Evolutionary conservation across 2,113 vertebrate species (phyloP).

Genomic region (Trachemys scripta): DNA sequence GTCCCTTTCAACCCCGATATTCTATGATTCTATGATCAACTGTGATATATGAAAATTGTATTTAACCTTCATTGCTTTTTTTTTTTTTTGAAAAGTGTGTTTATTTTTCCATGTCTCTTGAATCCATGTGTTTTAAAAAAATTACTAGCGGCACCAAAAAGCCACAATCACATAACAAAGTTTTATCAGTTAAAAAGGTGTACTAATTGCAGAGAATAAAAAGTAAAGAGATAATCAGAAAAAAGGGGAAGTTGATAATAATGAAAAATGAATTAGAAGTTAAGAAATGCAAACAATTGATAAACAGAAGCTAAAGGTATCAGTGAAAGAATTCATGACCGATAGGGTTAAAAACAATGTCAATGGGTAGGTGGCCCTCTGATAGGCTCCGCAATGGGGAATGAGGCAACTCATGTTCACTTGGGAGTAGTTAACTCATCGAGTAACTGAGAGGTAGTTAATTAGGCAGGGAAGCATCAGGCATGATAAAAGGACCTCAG

Average conservation of each 20-base stretch:
- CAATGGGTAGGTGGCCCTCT: too few relatives aligned
- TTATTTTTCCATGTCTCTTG: not conserved
- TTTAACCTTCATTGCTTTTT: not conserved
- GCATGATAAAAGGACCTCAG: too few relatives aligned
- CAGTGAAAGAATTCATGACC: not conserved
- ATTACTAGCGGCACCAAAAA: too few relatives aligned
- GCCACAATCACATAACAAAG: too few relatives aligned
- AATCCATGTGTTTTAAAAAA: not conserved
- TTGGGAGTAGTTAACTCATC: too few relatives aligned
- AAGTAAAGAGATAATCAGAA: not conserved
- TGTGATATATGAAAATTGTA: not conserved
- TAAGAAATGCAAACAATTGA: fast-evolving
- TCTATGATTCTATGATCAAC: not conserved
- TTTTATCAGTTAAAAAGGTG: not conserved
- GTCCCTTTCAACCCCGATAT: too few relatives aligned
- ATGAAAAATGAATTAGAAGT: not conserved
- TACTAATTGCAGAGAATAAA: not conserved
- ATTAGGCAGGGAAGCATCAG: too few relatives aligned
- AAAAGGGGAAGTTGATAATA: not conserved
- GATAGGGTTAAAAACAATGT: too few relatives aligned
- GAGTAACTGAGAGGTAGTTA: too few relatives aligned
- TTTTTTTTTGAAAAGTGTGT: not conserved
- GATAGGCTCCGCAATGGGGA: too few relatives aligned
- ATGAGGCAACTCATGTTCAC: too few relatives aligned
- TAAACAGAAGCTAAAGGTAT: not conserved